A percentile compares a stretch with the other conserved stretches of the same genome.
Evolutionary conservation across 2,888 invertebrate species (phyloP).

Genomic region (Diaphora mendica): DNA sequence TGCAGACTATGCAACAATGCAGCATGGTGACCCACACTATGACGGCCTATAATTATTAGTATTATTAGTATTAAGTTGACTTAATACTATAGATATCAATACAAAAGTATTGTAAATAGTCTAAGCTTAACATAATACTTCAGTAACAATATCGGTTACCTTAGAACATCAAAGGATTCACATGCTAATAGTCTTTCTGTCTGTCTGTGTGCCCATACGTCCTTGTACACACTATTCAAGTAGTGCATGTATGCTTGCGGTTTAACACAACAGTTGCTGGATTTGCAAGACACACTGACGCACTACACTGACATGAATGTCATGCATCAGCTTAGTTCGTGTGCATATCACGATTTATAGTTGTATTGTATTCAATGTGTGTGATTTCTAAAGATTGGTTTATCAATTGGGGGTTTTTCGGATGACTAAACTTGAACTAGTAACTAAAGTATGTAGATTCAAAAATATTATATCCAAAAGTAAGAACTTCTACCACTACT

Average conservation of each 20-base stretch:
- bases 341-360: not conserved
- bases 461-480: no score
- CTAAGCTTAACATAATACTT: not conserved
- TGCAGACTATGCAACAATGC: no score
- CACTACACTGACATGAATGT: not conserved
- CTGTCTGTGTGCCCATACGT: not conserved
- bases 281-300: not conserved
- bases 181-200: not conserved
- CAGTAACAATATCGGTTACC: not conserved
- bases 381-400: not conserved
- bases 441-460: not conserved
- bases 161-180: not conserved
- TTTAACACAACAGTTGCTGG: not conserved
- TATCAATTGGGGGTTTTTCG: not conserved
- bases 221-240: not conserved
- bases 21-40: no score
- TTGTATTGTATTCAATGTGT: not conserved
- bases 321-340: not conserved
- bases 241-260: not conserved
- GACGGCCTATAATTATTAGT: no score
- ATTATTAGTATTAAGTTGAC: no score
- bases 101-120: not conserved
- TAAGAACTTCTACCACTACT: no score
- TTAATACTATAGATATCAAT: no score
- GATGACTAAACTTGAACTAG: not conserved